Percentiles rank a stretch among this genome's conserved stretches.
Evolutionary conservation across 2,797 vertebrate species (phyloP).

Genomic region (Glossophaga mutica): DNA sequence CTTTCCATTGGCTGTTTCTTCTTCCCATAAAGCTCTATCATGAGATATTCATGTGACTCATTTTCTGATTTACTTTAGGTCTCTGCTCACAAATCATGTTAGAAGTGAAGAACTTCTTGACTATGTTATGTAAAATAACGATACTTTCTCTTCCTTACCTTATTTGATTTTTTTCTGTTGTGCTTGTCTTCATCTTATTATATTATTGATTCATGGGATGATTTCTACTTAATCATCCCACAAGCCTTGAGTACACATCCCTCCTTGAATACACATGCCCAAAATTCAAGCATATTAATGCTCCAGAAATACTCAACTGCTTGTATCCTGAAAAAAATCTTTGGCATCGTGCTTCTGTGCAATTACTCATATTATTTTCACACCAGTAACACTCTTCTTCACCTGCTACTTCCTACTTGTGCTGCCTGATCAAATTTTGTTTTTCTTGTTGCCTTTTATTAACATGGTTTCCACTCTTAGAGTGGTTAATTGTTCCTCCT

Average conservation of each 20-base stretch:
- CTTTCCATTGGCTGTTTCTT: background rate
- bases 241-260: background rate
- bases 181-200: background rate
- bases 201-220: background rate
- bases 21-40: background rate
- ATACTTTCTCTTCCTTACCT: background rate
- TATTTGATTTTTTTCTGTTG: slow-evolving; percentile 5
- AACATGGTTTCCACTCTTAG: background rate
- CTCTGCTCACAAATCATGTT: background rate
- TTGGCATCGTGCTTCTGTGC: background rate
- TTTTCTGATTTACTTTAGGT: background rate
- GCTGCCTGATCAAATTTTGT: slow-evolving; percentile 23
- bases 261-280: background rate
- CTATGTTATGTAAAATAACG: background rate
- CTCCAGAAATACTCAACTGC: background rate
- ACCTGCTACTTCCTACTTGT: slow-evolving; percentile 13
- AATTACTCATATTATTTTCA: background rate
- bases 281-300: background rate
- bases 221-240: background rate
- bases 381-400: background rate
- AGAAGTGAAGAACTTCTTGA: background rate
- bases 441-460: slow-evolving; percentile 35
- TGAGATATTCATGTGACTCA: background rate
- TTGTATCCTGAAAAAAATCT: slow-evolving; percentile 1
- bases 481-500: background rate